Percentiles rank a stretch among this genome's conserved stretches.
Evolutionary conservation across 2,113 vertebrate genomes (phyloP).

Genomic region (Cyprichromis sp.): DNA sequence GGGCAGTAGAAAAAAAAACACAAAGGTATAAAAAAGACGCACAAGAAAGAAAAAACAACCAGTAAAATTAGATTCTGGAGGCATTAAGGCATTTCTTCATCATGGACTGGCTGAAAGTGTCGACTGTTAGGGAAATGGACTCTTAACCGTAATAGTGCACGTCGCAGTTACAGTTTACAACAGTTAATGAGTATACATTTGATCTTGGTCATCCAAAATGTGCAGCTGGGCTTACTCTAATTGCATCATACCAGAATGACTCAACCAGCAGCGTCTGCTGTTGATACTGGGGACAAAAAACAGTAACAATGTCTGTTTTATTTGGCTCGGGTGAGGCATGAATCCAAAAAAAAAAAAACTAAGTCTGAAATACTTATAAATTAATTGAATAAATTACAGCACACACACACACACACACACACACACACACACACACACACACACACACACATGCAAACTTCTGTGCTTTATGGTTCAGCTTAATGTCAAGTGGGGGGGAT

Average conservation of each 20-base stretch:
- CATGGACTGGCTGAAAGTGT: background rate
- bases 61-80: background rate
- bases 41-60: background rate
- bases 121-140: background rate
- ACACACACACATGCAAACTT: background rate
- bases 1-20: background rate
- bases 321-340: background rate
- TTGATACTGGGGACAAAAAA: background rate
- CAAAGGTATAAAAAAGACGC: background rate
- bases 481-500: background rate
- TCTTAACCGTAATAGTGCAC: background rate
- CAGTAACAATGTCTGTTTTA: background rate
- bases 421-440: background rate
- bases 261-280: background rate
- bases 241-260: background rate
- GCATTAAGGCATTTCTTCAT: background rate
- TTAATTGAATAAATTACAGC: background rate
- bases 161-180: background rate
- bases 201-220: background rate
- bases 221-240: conserved; percentile 9
- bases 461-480: background rate
- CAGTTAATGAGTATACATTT: background rate
- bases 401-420: background rate
- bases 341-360: background rate
- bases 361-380: background rate